Evolutionary conservation across 2,888 invertebrate species (phyloP), one percentile per base, ranked within the genome.

Genomic region (Microplitis manilae): DNA sequence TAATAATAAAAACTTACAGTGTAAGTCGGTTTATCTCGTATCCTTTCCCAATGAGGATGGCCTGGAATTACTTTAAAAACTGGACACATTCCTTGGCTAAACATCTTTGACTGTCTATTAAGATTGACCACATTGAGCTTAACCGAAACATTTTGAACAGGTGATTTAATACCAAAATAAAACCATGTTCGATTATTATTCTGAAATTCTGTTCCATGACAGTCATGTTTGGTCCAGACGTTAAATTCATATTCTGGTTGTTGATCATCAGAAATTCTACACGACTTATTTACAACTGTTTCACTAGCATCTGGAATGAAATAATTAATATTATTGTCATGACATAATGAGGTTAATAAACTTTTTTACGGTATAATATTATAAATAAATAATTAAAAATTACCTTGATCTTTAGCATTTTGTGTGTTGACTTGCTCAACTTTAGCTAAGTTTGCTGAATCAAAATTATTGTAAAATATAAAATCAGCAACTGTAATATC

Each of bases 161-260:
- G 86, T 1, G 92, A 93, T 86, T 93, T 92, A 71, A 97, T 91
- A 7, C 96, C 96, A 90, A 97, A 97, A 90, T 96, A 95, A 90
- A 97, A 97, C 97, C 97, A 97, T 1, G 97, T 96, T 81, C 97
- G 92, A 89, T 97, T 97, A 72, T 94, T 95, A 92, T 97, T 97
- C 90, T 97, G 96, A 92, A 93, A 96, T 85, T 94, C 94, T 0
- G 97, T 97, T 38, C 96, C 96, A 65, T 92, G 94, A 90, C 97
- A 97, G 90, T 97, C 97, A 0, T 96, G 96, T 85, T 94, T 93
- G 0, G 97, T 97, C 97, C 97, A 97, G 70, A 97, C 90, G 89
- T 97, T 96, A 87, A 96, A 96, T 90, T 97, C 97, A 90, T 93
- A 94, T 86, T 95, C 95, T 2, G 93, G 93, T 65, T 91, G 89